A percentile compares a stretch with the other conserved stretches of the same genome.
Evolutionary conservation across 2,797 vertebrate genomes (phyloP).

Genomic region (Phaenicophaeus curvirostris): DNA sequence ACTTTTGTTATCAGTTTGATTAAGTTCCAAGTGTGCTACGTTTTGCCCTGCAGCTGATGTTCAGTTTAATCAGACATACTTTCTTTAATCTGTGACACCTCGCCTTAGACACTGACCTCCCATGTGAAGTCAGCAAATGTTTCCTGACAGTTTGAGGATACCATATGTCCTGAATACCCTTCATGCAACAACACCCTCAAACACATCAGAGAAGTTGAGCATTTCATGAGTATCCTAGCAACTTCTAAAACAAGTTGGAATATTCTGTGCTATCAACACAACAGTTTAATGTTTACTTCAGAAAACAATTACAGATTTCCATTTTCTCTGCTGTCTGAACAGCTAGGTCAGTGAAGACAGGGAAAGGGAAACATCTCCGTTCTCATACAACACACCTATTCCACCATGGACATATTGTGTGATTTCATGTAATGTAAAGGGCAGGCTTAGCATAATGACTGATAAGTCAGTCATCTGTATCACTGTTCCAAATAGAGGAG

Average conservation of each 20-base stretch:
- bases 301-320: neutral
- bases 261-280: neutral
- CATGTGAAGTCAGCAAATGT: slow-evolving; percentile 37
- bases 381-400: neutral
- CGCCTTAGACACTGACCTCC: slow-evolving; percentile 52
- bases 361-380: neutral
- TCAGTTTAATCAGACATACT: slow-evolving; percentile 53
- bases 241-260: neutral
- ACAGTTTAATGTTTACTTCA: neutral
- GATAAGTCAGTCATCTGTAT: neutral
- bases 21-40: neutral
- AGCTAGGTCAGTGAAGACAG: neutral
- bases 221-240: neutral
- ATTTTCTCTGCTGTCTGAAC: neutral
- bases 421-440: neutral
- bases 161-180: slow-evolving; percentile 9
- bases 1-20: neutral
- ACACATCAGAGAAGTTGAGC: neutral
- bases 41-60: slow-evolving; percentile 45
- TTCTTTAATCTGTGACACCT: slow-evolving; percentile 42
- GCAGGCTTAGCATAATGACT: neutral
- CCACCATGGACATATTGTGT: neutral
- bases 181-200: neutral
- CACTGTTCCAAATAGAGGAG: neutral
- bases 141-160: slow-evolving; percentile 45